phyloP scores from a whole-genome alignment of 2,888 invertebrate species.

The Agrenia bidenticulata region DNA sequence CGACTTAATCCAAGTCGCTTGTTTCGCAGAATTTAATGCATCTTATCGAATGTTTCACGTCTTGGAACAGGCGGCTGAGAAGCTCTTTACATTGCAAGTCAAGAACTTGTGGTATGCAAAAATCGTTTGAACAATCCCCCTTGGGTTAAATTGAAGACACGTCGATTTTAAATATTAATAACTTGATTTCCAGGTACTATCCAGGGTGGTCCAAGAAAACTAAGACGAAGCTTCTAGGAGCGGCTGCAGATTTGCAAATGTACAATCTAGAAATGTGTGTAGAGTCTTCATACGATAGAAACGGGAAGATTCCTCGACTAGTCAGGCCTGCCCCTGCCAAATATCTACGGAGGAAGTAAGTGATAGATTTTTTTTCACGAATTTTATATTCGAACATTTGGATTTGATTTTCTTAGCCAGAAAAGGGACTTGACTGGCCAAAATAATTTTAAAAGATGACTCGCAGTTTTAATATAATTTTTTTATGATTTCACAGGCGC shows the following conservation, averaged over 20 bases:
- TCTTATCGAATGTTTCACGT: constrained; percentile 51
- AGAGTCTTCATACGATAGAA: constrained; percentile 37
- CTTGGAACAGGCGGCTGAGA: constrained; percentile 45
- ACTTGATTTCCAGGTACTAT: constrained; percentile 36
- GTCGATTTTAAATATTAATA: no score
- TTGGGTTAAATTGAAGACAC: no score
- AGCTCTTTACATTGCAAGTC: constrained; percentile 44
- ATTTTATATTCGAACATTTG: no score
- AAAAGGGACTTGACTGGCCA: no score
- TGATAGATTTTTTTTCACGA: no score
- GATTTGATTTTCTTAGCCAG: no score
- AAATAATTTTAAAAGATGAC: no score
- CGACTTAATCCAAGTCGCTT: constrained; percentile 44
- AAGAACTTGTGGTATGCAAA: constrained; percentile 48
- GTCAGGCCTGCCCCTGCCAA: constrained; percentile 35
- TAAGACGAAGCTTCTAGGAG: constrained; percentile 41
- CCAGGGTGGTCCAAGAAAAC: constrained; percentile 41
- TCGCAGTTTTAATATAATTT: not conserved
- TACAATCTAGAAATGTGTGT: constrained; percentile 46
- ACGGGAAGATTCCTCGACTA: constrained; percentile 36
- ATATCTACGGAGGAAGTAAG: constrained; percentile 41
- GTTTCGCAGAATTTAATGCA: constrained; percentile 44
- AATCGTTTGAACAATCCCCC: no score
- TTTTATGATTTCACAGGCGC: constrained; percentile 16
- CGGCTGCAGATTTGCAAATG: constrained; percentile 39